These are phyloP conservation scores for Bucco capensis DNA, from an alignment of 2,113 vertebrate species.

Conservation along the genomic window DNA sequence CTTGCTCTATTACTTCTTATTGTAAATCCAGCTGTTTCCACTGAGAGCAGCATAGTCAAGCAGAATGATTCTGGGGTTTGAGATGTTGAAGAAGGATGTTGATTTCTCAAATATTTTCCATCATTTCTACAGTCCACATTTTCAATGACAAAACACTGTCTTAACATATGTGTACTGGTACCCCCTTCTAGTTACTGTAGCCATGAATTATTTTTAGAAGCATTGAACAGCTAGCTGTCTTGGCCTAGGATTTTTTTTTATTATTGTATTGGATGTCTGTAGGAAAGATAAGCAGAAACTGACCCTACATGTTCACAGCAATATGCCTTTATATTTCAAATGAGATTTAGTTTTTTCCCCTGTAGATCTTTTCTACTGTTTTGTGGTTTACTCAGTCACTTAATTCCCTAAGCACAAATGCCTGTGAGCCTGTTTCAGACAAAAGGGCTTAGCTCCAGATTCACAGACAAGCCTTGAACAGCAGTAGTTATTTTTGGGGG, in stretches of 20 bases:
- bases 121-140: not conserved
- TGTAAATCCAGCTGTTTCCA: not conserved
- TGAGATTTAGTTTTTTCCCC: not conserved
- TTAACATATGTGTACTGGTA: not conserved
- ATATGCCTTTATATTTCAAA: not conserved
- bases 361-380: not conserved
- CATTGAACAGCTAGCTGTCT: not conserved
- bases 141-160: not conserved
- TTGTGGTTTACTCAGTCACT: not conserved
- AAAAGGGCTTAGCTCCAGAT: not conserved
- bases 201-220: not conserved
- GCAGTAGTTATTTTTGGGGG: not conserved
- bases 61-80: not conserved
- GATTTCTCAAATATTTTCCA: not conserved
- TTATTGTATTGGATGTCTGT: not conserved
- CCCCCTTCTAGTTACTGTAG: not conserved
- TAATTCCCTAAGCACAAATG: not conserved
- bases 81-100: not conserved
- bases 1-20: not conserved
- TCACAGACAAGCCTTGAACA: not conserved
- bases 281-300: not conserved
- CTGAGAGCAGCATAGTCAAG: rapidly evolving
- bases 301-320: not conserved
- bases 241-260: not conserved
- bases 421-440: not conserved